These are phyloP conservation scores for Phthorimaea operculella DNA, from an alignment of 1,140 invertebrate genomes.

Conservation along the genomic window DNA sequence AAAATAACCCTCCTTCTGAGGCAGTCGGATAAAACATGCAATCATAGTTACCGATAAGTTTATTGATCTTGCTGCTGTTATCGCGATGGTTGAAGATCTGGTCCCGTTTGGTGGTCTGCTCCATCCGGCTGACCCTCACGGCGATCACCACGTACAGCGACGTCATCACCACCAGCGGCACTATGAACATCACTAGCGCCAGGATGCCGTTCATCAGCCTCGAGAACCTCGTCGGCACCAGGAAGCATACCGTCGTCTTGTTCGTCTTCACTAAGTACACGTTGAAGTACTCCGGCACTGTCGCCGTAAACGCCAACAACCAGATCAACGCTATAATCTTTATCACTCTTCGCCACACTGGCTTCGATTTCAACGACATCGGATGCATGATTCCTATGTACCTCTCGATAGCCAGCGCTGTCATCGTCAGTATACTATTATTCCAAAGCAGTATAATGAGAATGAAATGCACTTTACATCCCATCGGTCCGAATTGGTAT, in stretches of 20 bases:
- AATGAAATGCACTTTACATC: conserved; percentile 41
- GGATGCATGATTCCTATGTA: conserved; percentile 51
- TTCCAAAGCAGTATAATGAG: conserved; percentile 40
- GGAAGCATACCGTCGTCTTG: conserved; percentile 32
- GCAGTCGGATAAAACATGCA: too few species aligned
- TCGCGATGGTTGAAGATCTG: conserved; percentile 41
- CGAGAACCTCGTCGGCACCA: conserved; percentile 29
- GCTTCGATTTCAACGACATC: conserved; percentile 27
- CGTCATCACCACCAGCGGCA: conserved; percentile 44
- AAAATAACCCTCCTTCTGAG: too few species aligned
- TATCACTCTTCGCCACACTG: conserved; percentile 31
- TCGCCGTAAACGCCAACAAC: conserved; percentile 40
- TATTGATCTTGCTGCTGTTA: conserved; percentile 47
- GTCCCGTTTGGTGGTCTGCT: conserved; percentile 25
- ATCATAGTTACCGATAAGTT: conserved; percentile 46
- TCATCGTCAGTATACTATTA: conserved; percentile 50
- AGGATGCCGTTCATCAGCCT: conserved; percentile 35
- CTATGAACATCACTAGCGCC: conserved; percentile 39
- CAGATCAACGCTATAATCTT: conserved; percentile 43
- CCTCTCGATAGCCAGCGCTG: conserved; percentile 45
- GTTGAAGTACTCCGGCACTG: conserved; percentile 37
- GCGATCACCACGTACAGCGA: conserved; percentile 50
- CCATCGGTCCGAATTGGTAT: conserved; percentile 23
- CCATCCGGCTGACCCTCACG: conserved; percentile 38
- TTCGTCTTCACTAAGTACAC: conserved; percentile 30